Percentiles rank a stretch among this genome's conserved stretches.
These are phyloP conservation scores for Gymnodraco acuticeps DNA, from an alignment of 2,797 vertebrate species.

Conservation along the genomic window DNA sequence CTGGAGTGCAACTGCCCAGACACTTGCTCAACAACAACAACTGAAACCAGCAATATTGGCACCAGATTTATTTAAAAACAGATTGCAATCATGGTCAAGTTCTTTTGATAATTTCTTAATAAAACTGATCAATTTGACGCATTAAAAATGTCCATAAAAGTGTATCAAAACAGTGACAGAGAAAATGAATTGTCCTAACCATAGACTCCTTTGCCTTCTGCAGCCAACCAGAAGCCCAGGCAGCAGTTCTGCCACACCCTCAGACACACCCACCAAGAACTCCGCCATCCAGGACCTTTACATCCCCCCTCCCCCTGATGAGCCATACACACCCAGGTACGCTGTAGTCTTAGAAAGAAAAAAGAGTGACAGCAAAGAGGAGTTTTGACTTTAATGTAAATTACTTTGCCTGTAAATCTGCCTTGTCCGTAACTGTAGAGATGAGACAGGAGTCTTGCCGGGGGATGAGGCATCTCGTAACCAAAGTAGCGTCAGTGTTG, in stretches of 20 bases:
- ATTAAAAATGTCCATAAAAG: neutral
- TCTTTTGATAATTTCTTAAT: neutral
- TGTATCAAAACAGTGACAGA: neutral
- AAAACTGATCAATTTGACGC: neutral
- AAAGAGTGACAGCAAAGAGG: constrained; percentile 14
- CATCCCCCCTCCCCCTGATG: constrained; percentile 95
- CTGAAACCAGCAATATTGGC: neutral
- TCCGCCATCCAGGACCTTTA: constrained; percentile 97
- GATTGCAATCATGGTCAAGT: neutral
- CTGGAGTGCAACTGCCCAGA: neutral
- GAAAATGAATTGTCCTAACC: neutral
- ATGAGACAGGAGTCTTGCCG: constrained; percentile 92
- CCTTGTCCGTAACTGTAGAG: constrained; percentile 84
- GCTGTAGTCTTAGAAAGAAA: neutral
- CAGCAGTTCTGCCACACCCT: constrained; percentile 95
- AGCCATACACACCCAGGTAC: constrained; percentile 97
- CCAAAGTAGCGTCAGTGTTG: constrained; percentile 87
- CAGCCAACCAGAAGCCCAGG: constrained; percentile 97
- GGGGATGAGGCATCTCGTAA: constrained; percentile 91
- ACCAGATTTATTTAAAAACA: neutral
- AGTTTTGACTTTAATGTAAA: constrained; percentile 22
- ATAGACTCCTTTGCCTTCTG: constrained; percentile 3
- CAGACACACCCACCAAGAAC: constrained; percentile 95
- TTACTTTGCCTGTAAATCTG: constrained; percentile 25
- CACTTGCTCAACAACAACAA: neutral